These are phyloP conservation scores for Gallinago undulata DNA, from an alignment of 2,113 vertebrate genomes.

Conservation along the genomic window DNA sequence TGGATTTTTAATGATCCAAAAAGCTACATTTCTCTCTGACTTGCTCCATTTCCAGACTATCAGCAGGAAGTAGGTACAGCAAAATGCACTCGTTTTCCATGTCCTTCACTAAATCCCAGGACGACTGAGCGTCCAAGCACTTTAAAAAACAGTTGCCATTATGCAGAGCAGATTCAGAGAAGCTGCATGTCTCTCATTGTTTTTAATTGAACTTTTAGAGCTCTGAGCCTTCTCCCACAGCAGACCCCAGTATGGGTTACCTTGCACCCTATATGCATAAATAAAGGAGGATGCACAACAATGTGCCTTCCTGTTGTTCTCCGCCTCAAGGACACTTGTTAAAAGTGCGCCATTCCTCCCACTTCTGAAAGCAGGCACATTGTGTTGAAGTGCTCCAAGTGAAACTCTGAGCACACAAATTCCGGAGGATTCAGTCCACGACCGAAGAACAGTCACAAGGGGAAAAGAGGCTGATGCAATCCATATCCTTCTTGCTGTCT, in stretches of 20 bases:
- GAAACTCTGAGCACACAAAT: constrained; percentile 2
- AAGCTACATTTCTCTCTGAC: constrained; percentile 1
- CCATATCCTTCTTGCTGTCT: background rate
- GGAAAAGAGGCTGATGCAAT: background rate
- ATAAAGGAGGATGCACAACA: background rate
- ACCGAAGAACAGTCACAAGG: background rate
- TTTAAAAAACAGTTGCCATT: background rate
- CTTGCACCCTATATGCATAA: constrained; percentile 24
- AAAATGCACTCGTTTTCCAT: constrained; percentile 26
- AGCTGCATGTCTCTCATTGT: background rate
- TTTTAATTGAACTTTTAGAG: background rate
- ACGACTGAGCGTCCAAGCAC: background rate
- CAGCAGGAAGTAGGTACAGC: background rate
- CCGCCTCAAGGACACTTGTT: constrained; percentile 23
- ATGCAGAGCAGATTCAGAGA: background rate
- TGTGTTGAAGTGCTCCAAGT: background rate
- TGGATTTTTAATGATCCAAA: constrained; percentile 37
- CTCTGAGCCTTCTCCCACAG: background rate
- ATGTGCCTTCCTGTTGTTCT: background rate
- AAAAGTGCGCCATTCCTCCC: background rate
- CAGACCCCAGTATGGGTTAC: background rate
- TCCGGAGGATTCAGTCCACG: background rate
- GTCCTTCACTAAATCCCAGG: constrained; percentile 32
- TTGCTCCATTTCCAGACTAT: constrained; percentile 31
- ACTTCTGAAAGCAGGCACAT: background rate